These are phyloP conservation scores for Taxidea taxus DNA, from an alignment of 2,113 vertebrate species.

Conservation along the genomic window DNA sequence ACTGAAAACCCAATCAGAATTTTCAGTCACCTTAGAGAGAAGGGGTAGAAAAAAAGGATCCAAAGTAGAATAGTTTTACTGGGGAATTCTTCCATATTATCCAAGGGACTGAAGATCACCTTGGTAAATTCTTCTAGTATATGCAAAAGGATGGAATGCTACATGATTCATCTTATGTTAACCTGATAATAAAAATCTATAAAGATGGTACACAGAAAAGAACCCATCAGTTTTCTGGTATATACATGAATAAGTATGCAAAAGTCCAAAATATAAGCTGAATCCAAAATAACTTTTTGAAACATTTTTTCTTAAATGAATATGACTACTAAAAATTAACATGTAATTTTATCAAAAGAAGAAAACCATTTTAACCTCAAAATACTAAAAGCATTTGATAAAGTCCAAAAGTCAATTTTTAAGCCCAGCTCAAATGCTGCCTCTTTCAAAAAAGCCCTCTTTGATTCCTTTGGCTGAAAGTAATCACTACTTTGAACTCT, in stretches of 20 bases:
- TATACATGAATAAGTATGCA: background rate
- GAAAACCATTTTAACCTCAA: constrained; percentile 16
- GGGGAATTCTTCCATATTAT: background rate
- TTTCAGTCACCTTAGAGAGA: background rate
- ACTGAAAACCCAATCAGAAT: background rate
- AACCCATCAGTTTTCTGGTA: background rate
- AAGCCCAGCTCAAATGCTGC: background rate
- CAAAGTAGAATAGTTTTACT: background rate
- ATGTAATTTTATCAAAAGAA: background rate
- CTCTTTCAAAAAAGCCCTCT: background rate
- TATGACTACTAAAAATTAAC: background rate
- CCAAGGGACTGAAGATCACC: background rate
- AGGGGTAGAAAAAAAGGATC: background rate
- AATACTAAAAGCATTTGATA: background rate
- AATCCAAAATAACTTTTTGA: background rate
- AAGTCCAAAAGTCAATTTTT: constrained; percentile 14
- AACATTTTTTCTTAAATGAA: background rate
- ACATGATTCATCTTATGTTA: background rate
- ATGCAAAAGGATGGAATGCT: background rate
- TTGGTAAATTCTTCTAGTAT: background rate
- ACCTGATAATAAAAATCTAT: background rate
- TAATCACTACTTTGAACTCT: background rate
- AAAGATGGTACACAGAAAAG: background rate
- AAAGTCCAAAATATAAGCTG: background rate
- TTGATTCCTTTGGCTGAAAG: constrained; percentile 1